A percentile compares a stretch with the other conserved stretches of the same genome.
Conservation (phyloP, 2,113 vertebrate genomes). For the Telmatochromis sp. region DNA sequence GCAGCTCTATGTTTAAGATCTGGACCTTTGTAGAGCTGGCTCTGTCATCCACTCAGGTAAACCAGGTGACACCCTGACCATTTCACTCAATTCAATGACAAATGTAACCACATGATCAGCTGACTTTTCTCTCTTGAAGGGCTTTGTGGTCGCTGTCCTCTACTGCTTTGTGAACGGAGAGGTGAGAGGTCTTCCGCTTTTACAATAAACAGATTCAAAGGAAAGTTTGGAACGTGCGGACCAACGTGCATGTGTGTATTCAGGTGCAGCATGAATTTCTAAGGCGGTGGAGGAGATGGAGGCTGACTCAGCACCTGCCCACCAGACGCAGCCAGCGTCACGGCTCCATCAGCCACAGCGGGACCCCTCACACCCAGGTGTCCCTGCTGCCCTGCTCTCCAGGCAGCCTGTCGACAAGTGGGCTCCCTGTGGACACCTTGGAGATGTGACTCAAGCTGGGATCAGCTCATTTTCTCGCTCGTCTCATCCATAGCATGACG, state of each 20-base stretch:
- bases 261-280: constrained; percentile 71
- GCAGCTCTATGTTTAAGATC: constrained; percentile 71
- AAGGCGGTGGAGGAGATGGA: constrained; percentile 68
- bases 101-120: background rate
- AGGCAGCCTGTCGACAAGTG: background rate
- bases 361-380: constrained; percentile 63
- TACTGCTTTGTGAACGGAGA: constrained; percentile 75
- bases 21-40: constrained; percentile 84
- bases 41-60: constrained; percentile 90
- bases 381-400: constrained; percentile 53
- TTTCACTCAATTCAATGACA: background rate
- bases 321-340: constrained; percentile 34
- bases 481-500: background rate
- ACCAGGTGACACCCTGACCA: background rate
- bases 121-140: constrained; percentile 26
- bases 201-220: background rate
- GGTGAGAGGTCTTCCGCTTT: constrained; percentile 20
- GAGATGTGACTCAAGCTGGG: background rate
- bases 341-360: constrained; percentile 66
- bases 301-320: constrained; percentile 43
- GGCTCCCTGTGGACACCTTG: background rate
- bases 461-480: background rate
- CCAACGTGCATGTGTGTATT: background rate
- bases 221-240: background rate
- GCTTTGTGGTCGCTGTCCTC: constrained; percentile 70